phyloP scores from a whole-genome alignment of 2,113 vertebrate genomes.

The Xyrauchen texanus region DNA sequence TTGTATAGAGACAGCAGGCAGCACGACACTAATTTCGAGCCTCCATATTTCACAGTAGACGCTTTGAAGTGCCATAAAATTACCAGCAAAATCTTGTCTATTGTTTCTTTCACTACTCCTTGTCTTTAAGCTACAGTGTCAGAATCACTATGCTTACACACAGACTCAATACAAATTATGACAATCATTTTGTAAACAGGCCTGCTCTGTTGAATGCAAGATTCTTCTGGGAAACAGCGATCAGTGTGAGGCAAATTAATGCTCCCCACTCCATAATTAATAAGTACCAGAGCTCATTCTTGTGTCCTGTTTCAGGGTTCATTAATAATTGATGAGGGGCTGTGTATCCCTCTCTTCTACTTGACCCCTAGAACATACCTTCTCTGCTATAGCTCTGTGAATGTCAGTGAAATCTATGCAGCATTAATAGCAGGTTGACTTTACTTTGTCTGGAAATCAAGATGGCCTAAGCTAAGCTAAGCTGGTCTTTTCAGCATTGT shows the following conservation, averaged over 20 bases:
- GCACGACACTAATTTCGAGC: no score
- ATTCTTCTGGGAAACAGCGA: slow-evolving; percentile 18
- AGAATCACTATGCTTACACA: background rate
- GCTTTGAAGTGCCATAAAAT: background rate
- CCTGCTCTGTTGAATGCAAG: slow-evolving; percentile 9
- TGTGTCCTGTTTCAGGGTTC: slow-evolving; percentile 61
- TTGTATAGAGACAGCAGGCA: slow-evolving; percentile 7
- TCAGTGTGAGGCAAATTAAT: slow-evolving; percentile 42
- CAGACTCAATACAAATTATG: slow-evolving; percentile 8
- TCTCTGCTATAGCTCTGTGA: background rate
- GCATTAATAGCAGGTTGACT: slow-evolving; percentile 12
- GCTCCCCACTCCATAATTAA: slow-evolving; percentile 72
- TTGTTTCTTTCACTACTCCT: background rate
- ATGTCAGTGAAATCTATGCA: background rate
- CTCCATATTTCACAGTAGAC: background rate
- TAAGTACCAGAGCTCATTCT: slow-evolving; percentile 56
- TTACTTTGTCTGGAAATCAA: background rate
- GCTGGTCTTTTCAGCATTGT: no score
- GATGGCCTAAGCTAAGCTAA: no score
- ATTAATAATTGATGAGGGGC: slow-evolving; percentile 69
- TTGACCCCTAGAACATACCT: slow-evolving; percentile 21
- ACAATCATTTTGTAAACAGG: background rate
- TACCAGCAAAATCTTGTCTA: background rate
- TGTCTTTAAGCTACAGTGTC: background rate
- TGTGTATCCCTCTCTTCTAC: background rate